These are phyloP conservation scores for Botia kubotai DNA, from an alignment of 2,797 vertebrate species.

Conservation along the genomic window DNA sequence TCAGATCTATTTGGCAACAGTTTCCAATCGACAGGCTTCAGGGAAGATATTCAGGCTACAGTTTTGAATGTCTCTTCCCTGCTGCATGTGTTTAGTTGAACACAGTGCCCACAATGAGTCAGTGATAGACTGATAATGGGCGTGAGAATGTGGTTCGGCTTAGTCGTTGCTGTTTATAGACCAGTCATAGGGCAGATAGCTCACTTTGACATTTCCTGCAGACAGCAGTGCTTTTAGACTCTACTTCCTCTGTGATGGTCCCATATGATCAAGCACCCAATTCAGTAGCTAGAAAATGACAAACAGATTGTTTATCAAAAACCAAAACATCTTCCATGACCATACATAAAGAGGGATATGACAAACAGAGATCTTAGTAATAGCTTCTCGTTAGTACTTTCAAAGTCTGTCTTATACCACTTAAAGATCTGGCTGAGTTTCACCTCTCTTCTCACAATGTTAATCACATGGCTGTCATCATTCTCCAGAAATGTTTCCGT, in stretches of 20 bases:
- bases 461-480: constrained; percentile 76
- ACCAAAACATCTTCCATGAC: neutral
- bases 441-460: constrained; percentile 77
- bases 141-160: constrained; percentile 49
- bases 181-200: constrained; percentile 83
- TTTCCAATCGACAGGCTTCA: neutral
- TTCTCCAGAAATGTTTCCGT: constrained; percentile 82
- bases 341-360: too few species aligned
- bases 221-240: constrained; percentile 75
- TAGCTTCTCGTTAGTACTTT: constrained; percentile 82
- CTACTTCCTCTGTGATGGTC: constrained; percentile 78
- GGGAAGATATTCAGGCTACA: neutral
- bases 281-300: constrained; percentile 71
- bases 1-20: too few species aligned
- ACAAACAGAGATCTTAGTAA: neutral
- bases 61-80: constrained; percentile 14
- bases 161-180: constrained; percentile 76
- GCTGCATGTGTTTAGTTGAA: constrained; percentile 27
- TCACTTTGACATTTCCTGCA: constrained; percentile 77
- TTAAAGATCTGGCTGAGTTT: constrained; percentile 83
- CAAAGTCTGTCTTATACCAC: constrained; percentile 84
- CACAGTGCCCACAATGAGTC: constrained; percentile 4
- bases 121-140: constrained; percentile 17
- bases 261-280: constrained; percentile 82
- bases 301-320: neutral